phyloP scores from a whole-genome alignment of 1,140 invertebrate genomes.

The Drosophila sp. region DNA sequence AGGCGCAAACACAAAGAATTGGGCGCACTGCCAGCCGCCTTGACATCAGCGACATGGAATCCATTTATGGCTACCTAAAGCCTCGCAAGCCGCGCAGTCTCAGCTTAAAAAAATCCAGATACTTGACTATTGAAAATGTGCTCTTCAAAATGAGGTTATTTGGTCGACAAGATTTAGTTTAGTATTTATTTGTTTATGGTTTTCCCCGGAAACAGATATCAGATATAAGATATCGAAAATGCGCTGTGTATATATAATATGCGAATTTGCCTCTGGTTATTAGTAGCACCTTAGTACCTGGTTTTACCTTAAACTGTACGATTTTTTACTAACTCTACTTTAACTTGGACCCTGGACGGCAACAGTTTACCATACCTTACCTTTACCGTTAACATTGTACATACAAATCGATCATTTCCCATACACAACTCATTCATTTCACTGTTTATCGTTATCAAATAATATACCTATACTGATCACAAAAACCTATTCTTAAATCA shows the following conservation, averaged over 20 bases:
- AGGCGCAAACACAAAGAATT: constrained; percentile 51
- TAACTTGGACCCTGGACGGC: constrained; percentile 74
- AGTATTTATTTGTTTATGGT: constrained; percentile 24
- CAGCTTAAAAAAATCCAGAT: constrained; percentile 84
- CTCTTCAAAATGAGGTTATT: constrained; percentile 70
- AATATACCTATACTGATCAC: not conserved
- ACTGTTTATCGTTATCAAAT: constrained; percentile 10
- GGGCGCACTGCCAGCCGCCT: constrained; percentile 77
- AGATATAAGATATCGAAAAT: constrained; percentile 14
- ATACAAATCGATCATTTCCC: constrained; percentile 30
- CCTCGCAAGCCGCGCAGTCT: constrained; percentile 83
- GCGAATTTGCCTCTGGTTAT: constrained; percentile 24
- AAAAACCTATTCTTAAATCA: too few species aligned
- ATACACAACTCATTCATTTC: constrained; percentile 5
- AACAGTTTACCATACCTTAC: constrained; percentile 46
- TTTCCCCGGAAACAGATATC: constrained; percentile 4
- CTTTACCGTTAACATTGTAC: constrained; percentile 53
- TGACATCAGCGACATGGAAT: constrained; percentile 84
- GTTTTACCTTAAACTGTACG: constrained; percentile 68
- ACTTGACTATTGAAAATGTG: constrained; percentile 75
- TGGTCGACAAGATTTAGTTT: constrained; percentile 24
- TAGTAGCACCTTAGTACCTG: constrained; percentile 41
- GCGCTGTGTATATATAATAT: constrained; percentile 50
- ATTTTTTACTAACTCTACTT: constrained; percentile 63
- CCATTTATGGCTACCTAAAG: constrained; percentile 84